Evolutionary conservation across 2,797 vertebrate genomes (phyloP).

Genomic region (Crocodylus rhombifer): DNA sequence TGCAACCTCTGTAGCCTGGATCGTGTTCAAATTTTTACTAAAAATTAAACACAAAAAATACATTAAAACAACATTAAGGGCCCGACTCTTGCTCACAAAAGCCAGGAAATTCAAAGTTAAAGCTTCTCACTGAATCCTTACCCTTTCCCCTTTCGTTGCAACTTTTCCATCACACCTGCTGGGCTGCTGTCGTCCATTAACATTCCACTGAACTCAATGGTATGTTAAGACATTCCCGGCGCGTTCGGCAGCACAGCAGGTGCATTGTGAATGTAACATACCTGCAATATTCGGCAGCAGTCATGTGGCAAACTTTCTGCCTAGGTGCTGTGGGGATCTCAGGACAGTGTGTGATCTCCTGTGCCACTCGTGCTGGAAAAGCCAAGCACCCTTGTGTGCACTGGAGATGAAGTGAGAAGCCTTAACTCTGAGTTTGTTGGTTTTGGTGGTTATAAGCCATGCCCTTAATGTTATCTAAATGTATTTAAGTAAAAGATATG

Average conservation of each 20-base stretch:
- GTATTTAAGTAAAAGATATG: not conserved
- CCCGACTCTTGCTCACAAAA: slow-evolving; percentile 48
- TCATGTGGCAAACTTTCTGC: not conserved
- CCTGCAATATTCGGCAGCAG: not conserved
- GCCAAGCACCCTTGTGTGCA: not conserved
- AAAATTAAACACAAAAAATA: slow-evolving; percentile 85
- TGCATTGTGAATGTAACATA: not conserved
- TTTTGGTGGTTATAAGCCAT: slow-evolving; percentile 4
- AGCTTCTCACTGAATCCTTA: slow-evolving; percentile 51
- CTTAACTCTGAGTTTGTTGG: slow-evolving; percentile 45
- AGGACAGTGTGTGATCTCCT: not conserved
- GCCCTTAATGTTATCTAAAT: slow-evolving; percentile 55
- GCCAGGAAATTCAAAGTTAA: slow-evolving; percentile 34
- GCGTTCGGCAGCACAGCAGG: slow-evolving; percentile 20
- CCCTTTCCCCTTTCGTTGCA: slow-evolving; percentile 31
- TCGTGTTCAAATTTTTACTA: slow-evolving; percentile 82
- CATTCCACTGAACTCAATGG: not conserved
- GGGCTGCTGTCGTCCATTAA: slow-evolving; percentile 1
- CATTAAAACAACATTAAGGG: slow-evolving; percentile 77
- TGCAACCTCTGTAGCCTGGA: slow-evolving; percentile 79
- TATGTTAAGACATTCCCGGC: not conserved
- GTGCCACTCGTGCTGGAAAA: not conserved
- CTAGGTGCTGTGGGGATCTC: not conserved
- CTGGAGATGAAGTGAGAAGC: slow-evolving; percentile 11
- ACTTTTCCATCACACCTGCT: slow-evolving; percentile 32